These are phyloP conservation scores for Drosophila jambulina DNA, from an alignment of 1,140 invertebrate species.

Conservation along the genomic window DNA sequence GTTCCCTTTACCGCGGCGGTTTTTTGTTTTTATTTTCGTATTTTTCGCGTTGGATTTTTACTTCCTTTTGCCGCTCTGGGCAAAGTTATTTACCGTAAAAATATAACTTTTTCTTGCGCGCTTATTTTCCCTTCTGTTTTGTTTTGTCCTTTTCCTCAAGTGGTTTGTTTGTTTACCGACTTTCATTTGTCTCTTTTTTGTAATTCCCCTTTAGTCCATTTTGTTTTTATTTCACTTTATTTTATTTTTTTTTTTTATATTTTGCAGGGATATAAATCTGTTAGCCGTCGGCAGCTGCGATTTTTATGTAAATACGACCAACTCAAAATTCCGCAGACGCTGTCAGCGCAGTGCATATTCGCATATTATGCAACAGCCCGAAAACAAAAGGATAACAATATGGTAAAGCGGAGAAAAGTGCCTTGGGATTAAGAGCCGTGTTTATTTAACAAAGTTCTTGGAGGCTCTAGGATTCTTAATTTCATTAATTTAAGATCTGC, in stretches of 20 bases:
- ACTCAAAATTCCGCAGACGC: constrained; percentile 7
- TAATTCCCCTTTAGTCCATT: not conserved
- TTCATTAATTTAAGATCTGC: not conserved
- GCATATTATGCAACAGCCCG: constrained; percentile 3
- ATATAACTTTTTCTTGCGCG: constrained; percentile 62
- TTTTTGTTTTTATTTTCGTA: constrained; percentile 17
- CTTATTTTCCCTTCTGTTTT: constrained; percentile 24
- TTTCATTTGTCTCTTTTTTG: constrained; percentile 34
- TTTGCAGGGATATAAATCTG: constrained; percentile 42
- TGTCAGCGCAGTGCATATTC: constrained; percentile 25
- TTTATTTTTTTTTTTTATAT: too few relatives aligned
- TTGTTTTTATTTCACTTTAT: not conserved
- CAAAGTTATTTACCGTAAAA: constrained; percentile 68
- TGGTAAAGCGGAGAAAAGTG: not conserved
- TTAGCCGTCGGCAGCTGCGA: constrained; percentile 11
- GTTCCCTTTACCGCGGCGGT: constrained; percentile 20
- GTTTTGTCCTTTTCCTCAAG: constrained; percentile 47
- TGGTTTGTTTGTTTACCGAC: constrained; percentile 69
- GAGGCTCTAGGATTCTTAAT: too few relatives aligned
- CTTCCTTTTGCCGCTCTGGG: constrained; percentile 52
- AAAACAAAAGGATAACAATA: not conserved
- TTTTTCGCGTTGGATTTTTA: constrained; percentile 8
- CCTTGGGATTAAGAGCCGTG: not conserved
- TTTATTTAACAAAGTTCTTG: constrained; percentile 5
- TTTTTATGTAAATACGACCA: constrained; percentile 47